Evolutionary conservation across 2,797 vertebrate genomes (phyloP), one percentile per base, ranked within the genome.

Genomic region (Falco naumanni): DNA sequence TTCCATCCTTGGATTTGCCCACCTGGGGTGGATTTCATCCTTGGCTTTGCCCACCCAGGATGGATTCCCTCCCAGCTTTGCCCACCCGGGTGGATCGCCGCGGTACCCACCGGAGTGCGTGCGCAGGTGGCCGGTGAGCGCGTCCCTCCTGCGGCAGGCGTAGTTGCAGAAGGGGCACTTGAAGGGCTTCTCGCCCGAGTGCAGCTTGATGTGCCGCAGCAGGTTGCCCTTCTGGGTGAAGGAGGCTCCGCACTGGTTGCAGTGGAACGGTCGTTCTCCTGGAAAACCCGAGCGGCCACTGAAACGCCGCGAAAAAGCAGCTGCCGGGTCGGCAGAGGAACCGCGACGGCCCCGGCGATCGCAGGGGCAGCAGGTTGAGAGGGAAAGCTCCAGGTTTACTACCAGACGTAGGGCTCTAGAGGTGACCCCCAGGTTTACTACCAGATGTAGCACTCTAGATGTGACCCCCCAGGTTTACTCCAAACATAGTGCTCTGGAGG

Each of bases 151-250:
- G 57, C 99, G 99, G 91, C 99, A 99, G 94, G 99, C 99, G 2
- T 99, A 99, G 98, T 99, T 99, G 96, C 99, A 99, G 97, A 99
- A 98, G 80, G 98, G 99, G 91, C 99, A 99, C 96, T 99, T 99
- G 98, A 99, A 99, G 97, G 99, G 99, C 96, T 99, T 99, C 98
- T 99, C 99, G 63, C 99, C 99, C 0, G 99, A 99, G 97, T 99
- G 99, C 97, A 99, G 98, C 95, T 99, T 99, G 98, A 99, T 99
- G 98, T 99, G 99, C 37, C 99, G 99, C 92, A 99, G 97, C 88
- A 99, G 97, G 97, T 99, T 99, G 43, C 99, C 99, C 97, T 99
- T 99, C 97, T 99, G 99, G 24, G 99, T 99, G 97, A 99, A 99
- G 95, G 99, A 99, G 89, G 99, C 99, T 19, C 99, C 99, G 8